Conservation (phyloP, 2,113 vertebrate genomes). For the Malurus melanocephalus region DNA sequence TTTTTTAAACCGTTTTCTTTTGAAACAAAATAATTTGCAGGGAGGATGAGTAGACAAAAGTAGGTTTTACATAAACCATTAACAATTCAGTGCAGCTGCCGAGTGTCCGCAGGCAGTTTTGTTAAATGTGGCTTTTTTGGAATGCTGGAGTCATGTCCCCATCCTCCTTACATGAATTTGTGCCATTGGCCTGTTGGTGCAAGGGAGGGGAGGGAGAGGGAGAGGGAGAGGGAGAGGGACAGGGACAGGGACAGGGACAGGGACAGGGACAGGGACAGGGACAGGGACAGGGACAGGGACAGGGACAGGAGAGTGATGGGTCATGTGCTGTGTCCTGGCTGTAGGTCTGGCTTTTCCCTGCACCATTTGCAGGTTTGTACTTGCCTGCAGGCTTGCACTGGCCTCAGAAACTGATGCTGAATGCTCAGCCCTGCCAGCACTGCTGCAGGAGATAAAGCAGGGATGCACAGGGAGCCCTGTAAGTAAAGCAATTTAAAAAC, state of each 20-base stretch:
- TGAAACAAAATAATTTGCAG: neutral
- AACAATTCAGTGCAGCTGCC: neutral
- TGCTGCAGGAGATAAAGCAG: neutral
- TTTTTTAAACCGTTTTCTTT: neutral
- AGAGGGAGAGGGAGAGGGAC: no score
- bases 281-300: no score
- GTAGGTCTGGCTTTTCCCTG: neutral
- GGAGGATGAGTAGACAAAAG: neutral
- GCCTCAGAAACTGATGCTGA: neutral
- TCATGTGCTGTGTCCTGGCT: neutral
- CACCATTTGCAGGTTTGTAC: neutral
- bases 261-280: no score
- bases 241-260: no score
- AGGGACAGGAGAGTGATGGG: neutral
- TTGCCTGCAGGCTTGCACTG: neutral
- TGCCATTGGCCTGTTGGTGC: neutral
- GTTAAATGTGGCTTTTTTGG: neutral
- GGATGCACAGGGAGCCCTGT: accelerated
- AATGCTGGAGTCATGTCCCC: neutral
- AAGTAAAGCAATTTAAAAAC: neutral
- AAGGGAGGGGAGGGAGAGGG: no score
- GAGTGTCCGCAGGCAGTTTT: neutral
- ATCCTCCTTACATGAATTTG: neutral
- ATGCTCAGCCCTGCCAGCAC: neutral
- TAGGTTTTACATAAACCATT: neutral